Evolutionary conservation across 2,888 invertebrate genomes (phyloP), one percentile per base, ranked within the genome.

Genomic region (Uropetala carovei): DNA sequence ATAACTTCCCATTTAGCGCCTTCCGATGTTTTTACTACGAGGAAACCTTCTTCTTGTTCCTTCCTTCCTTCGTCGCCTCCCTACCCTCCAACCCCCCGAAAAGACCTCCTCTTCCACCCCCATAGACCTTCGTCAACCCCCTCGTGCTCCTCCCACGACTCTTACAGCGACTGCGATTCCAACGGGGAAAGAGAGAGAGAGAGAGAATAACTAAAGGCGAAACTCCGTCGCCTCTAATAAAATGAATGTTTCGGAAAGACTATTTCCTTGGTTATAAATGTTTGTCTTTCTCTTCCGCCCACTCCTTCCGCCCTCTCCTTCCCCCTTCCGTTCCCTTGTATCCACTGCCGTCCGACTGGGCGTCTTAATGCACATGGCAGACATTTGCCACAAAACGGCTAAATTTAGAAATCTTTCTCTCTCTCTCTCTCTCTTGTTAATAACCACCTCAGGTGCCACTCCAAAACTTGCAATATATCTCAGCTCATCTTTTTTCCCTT

Each of bases 1-100:
- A 89, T 89, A 89, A 89, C 89, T 89, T 89, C 64, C 89, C 89
- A 89, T 89, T 89, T 89, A 89, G 89, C 89, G 89, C 60, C 68
- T 60, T 64, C 83, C 18, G 57, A 83, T 83, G 83, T 89, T 89
- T 89, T 89, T 89, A 89, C 89, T 68, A 68, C 89, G 64, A 43
- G 30, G 89, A 64, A 60, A 27, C 89, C 89, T 43, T 89, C 89
- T 64, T n/a, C 89, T 89, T 89, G 89, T 68, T 43, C 60, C 57
- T 86, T 60, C 57, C 57, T 57, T 43, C 43, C 43, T 5, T 43
- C 43, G 43, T 5, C 30, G 22, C 59, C 60, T 5, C 1, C 13
- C 60, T 60, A 16, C 43, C 5, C 43, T 1, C 5, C 43, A 1
- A 43, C 43, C 43, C 43, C 43, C 43, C n/a, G n/a, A n/a, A n/a